Percentiles rank a stretch among this genome's conserved stretches.
phyloP scores from a whole-genome alignment of 2,797 vertebrate genomes.

The Chaetophractus vellerosus region DNA sequence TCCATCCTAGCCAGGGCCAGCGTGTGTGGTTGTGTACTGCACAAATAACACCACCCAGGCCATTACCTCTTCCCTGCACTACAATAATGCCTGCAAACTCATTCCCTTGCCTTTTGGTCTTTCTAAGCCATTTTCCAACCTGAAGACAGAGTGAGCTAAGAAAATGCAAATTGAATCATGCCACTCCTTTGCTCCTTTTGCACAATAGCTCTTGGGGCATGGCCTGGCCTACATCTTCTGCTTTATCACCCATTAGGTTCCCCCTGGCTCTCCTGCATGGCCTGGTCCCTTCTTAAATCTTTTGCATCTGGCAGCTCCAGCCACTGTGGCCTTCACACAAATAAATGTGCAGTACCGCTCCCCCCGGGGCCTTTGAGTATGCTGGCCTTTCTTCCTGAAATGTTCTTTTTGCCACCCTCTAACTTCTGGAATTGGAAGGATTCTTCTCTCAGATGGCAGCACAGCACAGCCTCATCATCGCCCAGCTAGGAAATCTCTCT shows the following conservation, averaged over 20 bases:
- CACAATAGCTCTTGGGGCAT: slow-evolving; percentile 10
- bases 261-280: not conserved
- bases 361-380: rapidly evolving
- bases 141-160: not conserved
- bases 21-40: rapidly evolving
- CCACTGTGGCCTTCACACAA: not conserved
- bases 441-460: not conserved
- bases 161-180: slow-evolving; percentile 67
- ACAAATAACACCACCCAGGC: not conserved
- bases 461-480: not conserved
- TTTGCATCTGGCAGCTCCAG: not conserved
- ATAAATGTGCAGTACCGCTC: not conserved
- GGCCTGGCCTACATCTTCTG: slow-evolving; percentile 10
- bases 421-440: not conserved
- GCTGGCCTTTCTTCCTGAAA: not conserved
- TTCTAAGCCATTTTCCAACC: slow-evolving; percentile 25
- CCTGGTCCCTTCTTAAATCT: not conserved
- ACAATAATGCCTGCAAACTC: not conserved
- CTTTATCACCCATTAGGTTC: not conserved
- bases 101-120: not conserved
- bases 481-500: not conserved
- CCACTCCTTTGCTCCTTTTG: slow-evolving; percentile 37
- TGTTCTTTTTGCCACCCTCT: rapidly evolving
- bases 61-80: not conserved
- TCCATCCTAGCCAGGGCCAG: not conserved